These are phyloP conservation scores for Lycocerus yunnanus DNA, from an alignment of 2,888 invertebrate genomes.

Conservation along the genomic window DNA sequence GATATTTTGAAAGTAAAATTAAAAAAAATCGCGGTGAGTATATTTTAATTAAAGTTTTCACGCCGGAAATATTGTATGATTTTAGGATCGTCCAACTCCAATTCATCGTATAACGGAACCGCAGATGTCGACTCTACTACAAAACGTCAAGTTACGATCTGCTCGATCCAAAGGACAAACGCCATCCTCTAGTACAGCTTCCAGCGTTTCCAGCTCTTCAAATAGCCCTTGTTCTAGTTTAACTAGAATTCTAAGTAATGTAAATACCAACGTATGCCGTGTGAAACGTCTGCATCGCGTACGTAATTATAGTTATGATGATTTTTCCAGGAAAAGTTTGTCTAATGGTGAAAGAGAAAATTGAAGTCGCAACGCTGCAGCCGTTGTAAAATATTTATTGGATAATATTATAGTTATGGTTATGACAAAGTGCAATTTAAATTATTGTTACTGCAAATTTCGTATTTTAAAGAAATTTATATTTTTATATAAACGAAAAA, in stretches of 20 bases:
- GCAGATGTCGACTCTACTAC: conserved; percentile 43
- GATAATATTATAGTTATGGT: background rate
- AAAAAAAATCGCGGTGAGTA: conserved; percentile 48
- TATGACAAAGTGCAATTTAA: background rate
- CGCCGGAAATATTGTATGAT: too few relatives aligned
- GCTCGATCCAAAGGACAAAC: conserved; percentile 36
- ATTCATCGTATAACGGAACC: conserved; percentile 40
- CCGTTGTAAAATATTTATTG: background rate
- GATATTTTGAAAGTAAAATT: conserved; percentile 53
- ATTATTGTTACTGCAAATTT: background rate
- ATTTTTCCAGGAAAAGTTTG: conserved; percentile 32
- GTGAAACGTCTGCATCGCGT: conserved; percentile 47
- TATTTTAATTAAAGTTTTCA: too few relatives aligned
- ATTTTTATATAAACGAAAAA: background rate
- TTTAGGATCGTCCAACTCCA: conserved; percentile 17
- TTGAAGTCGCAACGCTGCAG: background rate
- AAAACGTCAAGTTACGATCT: conserved; percentile 48
- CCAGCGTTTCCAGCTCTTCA: conserved; percentile 28
- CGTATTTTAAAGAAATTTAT: background rate
- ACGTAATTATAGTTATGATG: conserved; percentile 48
- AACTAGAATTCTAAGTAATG: conserved; percentile 43
- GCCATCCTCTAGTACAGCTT: conserved; percentile 29
- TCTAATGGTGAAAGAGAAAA: conserved; percentile 8
- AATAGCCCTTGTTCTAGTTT: conserved; percentile 48
- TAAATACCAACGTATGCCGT: conserved; percentile 41